phyloP scores from a whole-genome alignment of 2,888 invertebrate genomes.

The Zaprionus obscuricornis region DNA sequence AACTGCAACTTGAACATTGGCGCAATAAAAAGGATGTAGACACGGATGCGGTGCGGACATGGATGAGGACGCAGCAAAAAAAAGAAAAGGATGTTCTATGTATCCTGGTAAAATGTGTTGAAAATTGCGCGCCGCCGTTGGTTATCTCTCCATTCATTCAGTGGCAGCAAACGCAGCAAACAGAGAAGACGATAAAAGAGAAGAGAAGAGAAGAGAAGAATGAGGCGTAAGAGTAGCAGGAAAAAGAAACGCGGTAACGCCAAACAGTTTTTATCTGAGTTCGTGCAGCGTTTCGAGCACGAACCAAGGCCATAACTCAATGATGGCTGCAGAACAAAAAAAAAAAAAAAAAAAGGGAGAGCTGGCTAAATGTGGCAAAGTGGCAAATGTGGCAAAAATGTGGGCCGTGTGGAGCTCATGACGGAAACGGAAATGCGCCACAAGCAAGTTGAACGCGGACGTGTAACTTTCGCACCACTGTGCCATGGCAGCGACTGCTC shows the following conservation, averaged over 20 bases:
- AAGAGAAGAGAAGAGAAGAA: no score
- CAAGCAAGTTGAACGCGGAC: constrained; percentile 43
- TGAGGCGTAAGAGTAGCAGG: not conserved
- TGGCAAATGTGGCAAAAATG: no score
- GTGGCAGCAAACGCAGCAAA: no score
- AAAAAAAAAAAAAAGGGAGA: no score
- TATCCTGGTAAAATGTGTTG: constrained; percentile 68
- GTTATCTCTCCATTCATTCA: constrained; percentile 81
- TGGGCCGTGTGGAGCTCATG: not conserved
- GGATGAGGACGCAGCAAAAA: constrained; percentile 48
- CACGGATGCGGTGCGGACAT: not conserved
- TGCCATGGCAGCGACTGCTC: constrained; percentile 53
- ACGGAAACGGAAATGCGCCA: constrained; percentile 74
- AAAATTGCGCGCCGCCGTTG: constrained; percentile 76
- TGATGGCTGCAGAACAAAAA: no score
- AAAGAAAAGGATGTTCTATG: constrained; percentile 58
- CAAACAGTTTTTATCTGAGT: constrained; percentile 75
- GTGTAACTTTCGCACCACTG: constrained; percentile 62
- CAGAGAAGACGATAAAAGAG: no score
- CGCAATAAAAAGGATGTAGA: constrained; percentile 62
- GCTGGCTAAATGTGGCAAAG: not conserved
- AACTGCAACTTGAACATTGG: constrained; percentile 50
- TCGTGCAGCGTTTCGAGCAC: constrained; percentile 72
- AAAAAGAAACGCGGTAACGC: constrained; percentile 30
- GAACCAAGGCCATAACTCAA: constrained; percentile 68